A percentile compares a stretch with the other conserved stretches of the same genome.
Evolutionary conservation across 2,888 invertebrate species (phyloP).

Genomic region (Dryobotodes eremita): DNA sequence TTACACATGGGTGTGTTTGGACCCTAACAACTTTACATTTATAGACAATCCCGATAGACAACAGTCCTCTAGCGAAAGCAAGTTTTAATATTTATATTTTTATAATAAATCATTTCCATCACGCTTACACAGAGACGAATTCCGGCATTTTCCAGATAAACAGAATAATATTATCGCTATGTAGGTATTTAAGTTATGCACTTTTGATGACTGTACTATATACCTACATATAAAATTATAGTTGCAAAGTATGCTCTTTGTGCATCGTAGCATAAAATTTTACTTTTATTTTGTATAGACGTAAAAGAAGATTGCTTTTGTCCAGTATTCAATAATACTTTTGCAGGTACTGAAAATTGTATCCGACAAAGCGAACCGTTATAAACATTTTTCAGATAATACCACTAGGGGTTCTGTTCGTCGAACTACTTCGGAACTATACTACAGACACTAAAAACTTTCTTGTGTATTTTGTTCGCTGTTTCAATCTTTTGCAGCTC

Average conservation of each 20-base stretch:
- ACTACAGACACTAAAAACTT: constrained; percentile 14
- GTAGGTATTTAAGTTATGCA: neutral
- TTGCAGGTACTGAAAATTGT: constrained; percentile 14
- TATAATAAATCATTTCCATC: too few species aligned
- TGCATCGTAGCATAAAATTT: constrained; percentile 7
- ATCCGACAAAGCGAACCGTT: constrained; percentile 24
- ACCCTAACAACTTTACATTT: constrained; percentile 35
- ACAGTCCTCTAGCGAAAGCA: too few species aligned
- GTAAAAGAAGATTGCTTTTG: constrained; percentile 23
- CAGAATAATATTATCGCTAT: neutral
- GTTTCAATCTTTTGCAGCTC: constrained; percentile 17
- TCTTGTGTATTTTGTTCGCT: neutral
- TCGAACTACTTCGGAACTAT: constrained; percentile 31
- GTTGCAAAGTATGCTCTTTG: constrained; percentile 7
- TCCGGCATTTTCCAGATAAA: constrained; percentile 8
- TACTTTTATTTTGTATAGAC: constrained; percentile 33
- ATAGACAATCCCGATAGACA: neutral
- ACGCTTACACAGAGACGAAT: neutral
- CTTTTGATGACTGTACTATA: neutral
- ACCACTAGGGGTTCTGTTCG: constrained; percentile 19
- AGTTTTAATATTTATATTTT: too few species aligned
- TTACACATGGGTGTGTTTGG: constrained; percentile 43
- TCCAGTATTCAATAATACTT: constrained; percentile 36
- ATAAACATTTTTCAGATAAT: constrained; percentile 26
- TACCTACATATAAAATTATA: neutral